Percentiles rank a stretch among this genome's conserved stretches.
Evolutionary conservation across 2,888 invertebrate species (phyloP).

Genomic region (Saturnia pavonia): DNA sequence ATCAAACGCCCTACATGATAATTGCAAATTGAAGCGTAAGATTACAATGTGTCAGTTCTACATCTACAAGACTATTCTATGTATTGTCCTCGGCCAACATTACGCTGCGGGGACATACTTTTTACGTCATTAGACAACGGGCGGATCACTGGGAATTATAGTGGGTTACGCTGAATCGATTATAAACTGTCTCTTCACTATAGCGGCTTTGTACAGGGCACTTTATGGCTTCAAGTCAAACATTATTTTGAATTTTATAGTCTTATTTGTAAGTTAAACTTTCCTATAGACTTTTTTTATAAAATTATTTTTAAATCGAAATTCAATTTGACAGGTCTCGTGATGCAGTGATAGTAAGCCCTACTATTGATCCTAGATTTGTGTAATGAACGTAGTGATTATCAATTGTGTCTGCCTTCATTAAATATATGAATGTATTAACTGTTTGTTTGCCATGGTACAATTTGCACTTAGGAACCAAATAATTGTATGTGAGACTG

Average conservation of each 20-base stretch:
- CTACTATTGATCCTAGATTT: too few species aligned
- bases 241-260: neutral
- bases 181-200: conserved; percentile 49
- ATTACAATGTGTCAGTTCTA: conserved; percentile 15
- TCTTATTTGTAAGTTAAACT: neutral
- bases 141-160: conserved; percentile 63
- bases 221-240: conserved; percentile 34
- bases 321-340: neutral
- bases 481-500: neutral
- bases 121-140: conserved; percentile 78
- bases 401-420: too few species aligned
- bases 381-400: too few species aligned
- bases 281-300: neutral
- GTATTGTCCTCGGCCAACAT: conserved; percentile 55
- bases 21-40: neutral
- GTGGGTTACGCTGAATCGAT: conserved; percentile 68
- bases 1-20: neutral
- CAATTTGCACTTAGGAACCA: neutral
- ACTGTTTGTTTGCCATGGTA: neutral
- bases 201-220: conserved; percentile 29
- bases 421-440: neutral
- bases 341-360: neutral
- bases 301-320: neutral
- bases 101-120: conserved; percentile 76
- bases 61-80: conserved; percentile 40